phyloP scores from a whole-genome alignment of 2,888 invertebrate genomes.

The Mylabris sibirica region DNA sequence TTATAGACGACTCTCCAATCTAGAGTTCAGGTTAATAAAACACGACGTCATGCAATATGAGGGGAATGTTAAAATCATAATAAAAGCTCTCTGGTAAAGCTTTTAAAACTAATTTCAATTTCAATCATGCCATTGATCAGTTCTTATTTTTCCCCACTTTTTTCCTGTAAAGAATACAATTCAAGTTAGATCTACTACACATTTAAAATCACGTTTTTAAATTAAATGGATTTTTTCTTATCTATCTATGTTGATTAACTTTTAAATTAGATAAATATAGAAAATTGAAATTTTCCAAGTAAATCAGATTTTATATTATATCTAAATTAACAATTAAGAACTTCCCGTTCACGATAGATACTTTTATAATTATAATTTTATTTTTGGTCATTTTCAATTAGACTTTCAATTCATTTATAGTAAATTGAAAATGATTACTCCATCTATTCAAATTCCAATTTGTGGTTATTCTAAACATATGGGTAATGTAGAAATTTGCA shows the following conservation, averaged over 20 bases:
- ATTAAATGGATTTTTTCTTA: neutral
- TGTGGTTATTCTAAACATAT: neutral
- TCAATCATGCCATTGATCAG: neutral
- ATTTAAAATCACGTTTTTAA: neutral
- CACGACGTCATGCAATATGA: conserved; percentile 12
- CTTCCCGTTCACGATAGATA: no score
- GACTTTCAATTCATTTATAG: neutral
- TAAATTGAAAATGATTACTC: neutral
- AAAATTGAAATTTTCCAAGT: neutral
- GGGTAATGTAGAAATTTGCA: neutral
- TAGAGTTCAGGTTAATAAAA: conserved; percentile 11
- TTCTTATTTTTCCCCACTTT: neutral
- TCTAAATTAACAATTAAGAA: neutral
- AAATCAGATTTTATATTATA: neutral
- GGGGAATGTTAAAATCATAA: neutral
- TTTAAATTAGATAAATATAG: conserved; percentile 9
- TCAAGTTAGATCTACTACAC: neutral
- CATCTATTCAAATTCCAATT: neutral
- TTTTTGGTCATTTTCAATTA: neutral
- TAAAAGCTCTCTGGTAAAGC: conserved; percentile 11
- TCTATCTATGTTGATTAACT: neutral
- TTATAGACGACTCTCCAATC: neutral
- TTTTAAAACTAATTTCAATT: conserved; percentile 16
- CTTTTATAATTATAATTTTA: neutral
- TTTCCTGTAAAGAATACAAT: neutral